These are phyloP conservation scores for Periophthalmus magnuspinnatus DNA, from an alignment of 2,797 vertebrate genomes.

Conservation along the genomic window DNA sequence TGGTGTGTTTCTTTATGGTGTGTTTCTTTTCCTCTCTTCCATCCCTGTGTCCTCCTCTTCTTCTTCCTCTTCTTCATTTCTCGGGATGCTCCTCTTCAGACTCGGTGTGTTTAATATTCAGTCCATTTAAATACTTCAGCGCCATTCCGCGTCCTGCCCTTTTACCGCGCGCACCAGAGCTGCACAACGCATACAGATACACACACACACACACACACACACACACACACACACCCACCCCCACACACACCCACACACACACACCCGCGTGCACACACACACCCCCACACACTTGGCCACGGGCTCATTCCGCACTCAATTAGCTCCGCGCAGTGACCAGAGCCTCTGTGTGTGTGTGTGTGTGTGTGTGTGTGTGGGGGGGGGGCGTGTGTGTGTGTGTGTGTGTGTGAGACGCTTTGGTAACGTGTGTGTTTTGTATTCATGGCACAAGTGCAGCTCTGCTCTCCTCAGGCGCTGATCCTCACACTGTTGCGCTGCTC, in stretches of 20 bases:
- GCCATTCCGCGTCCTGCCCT: slow-evolving; percentile 26
- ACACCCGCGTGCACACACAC: too few species aligned
- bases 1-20: too few species aligned
- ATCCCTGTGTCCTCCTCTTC: too few species aligned
- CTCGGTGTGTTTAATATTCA: slow-evolving; percentile 18
- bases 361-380: too few species aligned
- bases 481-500: slow-evolving; percentile 22
- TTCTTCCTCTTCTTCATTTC: too few species aligned
- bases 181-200: slow-evolving; percentile 39
- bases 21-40: too few species aligned
- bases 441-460: slow-evolving; percentile 63
- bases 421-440: slow-evolving; percentile 61
- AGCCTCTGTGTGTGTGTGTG: too few species aligned
- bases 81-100: too few species aligned
- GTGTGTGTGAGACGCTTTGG: slow-evolving; percentile 18
- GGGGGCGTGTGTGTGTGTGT: too few species aligned
- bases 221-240: too few species aligned
- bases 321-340: slow-evolving; percentile 25
- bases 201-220: too few species aligned
- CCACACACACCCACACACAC: too few species aligned
- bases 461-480: slow-evolving; percentile 67
- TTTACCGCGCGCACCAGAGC: slow-evolving; percentile 31
- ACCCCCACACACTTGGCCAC: slow-evolving; percentile 34
- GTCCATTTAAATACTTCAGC: slow-evolving; percentile 25
- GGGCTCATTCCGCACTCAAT: slow-evolving; percentile 49